Conservation (phyloP, 2,888 invertebrate species). For the Hypomecis punctinalis region DNA sequence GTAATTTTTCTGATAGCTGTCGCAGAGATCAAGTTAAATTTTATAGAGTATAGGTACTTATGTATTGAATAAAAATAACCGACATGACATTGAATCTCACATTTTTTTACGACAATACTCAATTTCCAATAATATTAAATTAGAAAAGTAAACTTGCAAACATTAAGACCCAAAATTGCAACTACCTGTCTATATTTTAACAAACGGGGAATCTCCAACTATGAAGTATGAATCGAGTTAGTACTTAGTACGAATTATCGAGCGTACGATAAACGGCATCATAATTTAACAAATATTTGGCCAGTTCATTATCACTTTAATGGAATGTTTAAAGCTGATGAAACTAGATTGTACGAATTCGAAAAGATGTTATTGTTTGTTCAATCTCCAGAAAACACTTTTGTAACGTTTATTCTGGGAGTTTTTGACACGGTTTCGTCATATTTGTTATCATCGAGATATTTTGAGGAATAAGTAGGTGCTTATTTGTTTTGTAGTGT, state of each 20-base stretch:
- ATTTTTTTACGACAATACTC: no score
- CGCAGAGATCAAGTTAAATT: no score
- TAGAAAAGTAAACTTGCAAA: no score
- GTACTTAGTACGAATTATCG: slow-evolving; percentile 29
- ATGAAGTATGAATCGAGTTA: slow-evolving; percentile 6
- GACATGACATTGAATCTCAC: no score
- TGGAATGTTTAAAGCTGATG: slow-evolving; percentile 30
- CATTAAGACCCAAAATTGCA: no score
- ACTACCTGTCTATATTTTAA: background rate
- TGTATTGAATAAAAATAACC: no score
- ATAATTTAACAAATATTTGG: slow-evolving; percentile 32
- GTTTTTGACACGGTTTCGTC: background rate
- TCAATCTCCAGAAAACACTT: background rate
- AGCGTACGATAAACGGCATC: slow-evolving; percentile 21
- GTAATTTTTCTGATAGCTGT: no score
- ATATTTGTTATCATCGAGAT: background rate
- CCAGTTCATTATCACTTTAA: slow-evolving; percentile 28
- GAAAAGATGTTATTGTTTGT: slow-evolving; percentile 22
- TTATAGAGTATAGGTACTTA: no score
- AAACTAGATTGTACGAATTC: slow-evolving; percentile 23
- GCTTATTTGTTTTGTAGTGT: background rate
- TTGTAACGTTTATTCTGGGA: background rate
- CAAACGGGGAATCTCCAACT: background rate
- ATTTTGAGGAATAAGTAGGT: background rate
- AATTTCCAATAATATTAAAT: no score